phyloP scores from a whole-genome alignment of 2,113 vertebrate genomes.

The Aspidoscelis tigris region DNA sequence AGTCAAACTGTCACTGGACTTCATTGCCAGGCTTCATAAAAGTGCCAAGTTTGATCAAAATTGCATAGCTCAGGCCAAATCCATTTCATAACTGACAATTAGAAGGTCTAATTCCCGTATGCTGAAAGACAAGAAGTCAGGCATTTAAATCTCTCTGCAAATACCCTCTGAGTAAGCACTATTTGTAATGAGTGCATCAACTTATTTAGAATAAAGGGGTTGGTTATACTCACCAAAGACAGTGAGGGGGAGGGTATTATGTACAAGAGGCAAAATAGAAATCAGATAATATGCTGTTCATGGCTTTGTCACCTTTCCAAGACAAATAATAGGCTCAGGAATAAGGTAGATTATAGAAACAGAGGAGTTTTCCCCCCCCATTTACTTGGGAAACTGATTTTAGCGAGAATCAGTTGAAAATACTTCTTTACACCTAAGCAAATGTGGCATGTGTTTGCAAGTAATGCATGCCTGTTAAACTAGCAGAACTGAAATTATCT shows the following conservation, averaged over 20 bases:
- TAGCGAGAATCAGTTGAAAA: background rate
- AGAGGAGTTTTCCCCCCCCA: background rate
- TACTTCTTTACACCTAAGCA: background rate
- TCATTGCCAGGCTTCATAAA: slow-evolving; percentile 32
- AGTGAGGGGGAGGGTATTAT: background rate
- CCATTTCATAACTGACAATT: slow-evolving; percentile 29
- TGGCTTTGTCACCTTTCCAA: background rate
- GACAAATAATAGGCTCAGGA: background rate
- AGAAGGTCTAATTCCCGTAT: background rate
- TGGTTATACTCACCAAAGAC: background rate
- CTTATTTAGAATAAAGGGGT: slow-evolving; percentile 6
- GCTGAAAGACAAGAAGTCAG: slow-evolving; percentile 1
- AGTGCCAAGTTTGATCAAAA: slow-evolving; percentile 27
- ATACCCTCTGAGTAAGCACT: background rate
- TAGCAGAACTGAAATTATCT: background rate
- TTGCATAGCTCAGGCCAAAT: slow-evolving; percentile 22
- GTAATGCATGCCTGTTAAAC: background rate
- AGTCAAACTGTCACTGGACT: background rate
- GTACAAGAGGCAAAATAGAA: background rate
- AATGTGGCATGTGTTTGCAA: background rate
- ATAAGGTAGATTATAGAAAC: slow-evolving; percentile 5
- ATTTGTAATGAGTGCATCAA: background rate
- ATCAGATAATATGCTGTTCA: background rate
- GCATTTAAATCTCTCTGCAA: background rate
- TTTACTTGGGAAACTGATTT: background rate